Evolutionary conservation across 2,797 vertebrate species (phyloP), one percentile per base, ranked within the genome.

Genomic region (Tamandua tetradactyla): DNA sequence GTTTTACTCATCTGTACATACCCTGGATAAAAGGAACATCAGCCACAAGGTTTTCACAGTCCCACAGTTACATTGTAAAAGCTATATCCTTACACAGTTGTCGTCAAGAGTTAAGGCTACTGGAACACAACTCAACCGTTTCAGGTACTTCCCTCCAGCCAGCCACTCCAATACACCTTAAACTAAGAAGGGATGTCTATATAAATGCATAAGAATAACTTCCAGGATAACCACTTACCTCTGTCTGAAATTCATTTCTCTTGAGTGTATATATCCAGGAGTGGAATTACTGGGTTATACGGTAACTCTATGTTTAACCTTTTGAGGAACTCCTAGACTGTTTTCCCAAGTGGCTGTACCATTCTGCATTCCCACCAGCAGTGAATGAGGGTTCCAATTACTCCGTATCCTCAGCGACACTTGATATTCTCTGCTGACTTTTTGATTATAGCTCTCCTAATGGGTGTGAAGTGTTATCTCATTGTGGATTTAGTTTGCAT

Each of bases 401-500:
- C 42, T 83, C 79, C 37, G 83, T 20, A 40, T 83, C 27, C n/a
- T 75, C 18, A 30, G 4, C 44, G 94, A 47, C 12, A 35, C 71
- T 87, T 87, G 52, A n/a, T 69, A 68, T 69, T 87, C 76, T 75
- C 69, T 87, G 8, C 47, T 11, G 11, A 7, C 42, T 52, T 87
- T 71, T 87, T 87, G 25, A 72, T 89, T 89, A n/a, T 23, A 72
- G 64, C 49, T 20, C 57, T 75, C 55, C 72, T 88, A 82, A 69
- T 76, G 80, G 57, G 25, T 30, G 6, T 72, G 40, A 89, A 79
- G 44, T 92, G 37, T 10, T 79, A 90, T 78, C 44, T 82, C 49
- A 44, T 9, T 83, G 71, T 83, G 76, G 30, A 52, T 88, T 71
- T 55, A 62, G 32, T 92, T 92, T 94, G 71, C 62, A 72, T 95